Base-by-base conservation (phyloP, 2,797 vertebrate species). In the Zalophus californianus region DNA sequence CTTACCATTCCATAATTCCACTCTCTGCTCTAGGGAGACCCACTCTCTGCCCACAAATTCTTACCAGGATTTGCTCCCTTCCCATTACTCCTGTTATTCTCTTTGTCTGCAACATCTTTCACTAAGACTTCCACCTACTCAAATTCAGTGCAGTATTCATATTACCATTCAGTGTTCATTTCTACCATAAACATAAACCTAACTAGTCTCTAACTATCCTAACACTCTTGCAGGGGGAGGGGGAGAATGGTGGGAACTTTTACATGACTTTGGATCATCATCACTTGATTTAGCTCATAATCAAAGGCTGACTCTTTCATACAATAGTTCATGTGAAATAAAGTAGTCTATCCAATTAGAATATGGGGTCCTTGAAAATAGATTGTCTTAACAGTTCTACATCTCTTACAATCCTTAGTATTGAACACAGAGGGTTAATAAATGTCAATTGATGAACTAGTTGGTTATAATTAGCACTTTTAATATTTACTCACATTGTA, bases 211-310 rank as follows among this genome's bases (percentile, higher is more conserved):
- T 50, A 44, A 29, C 12, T 78, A 25, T 38, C 38, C 27, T 23
- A 44, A 21, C 32, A 48, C 7, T 73, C 8, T 48, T 10, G 44
- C 4, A 27, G n/a, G 64, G 32, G 15, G 7, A 64, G 44, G 8
- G 44, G 44, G 44, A 44, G 44, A 44, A 44, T 52, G 50, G 14
- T 14, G 54, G 54, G 18, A 94, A 91, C 20, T 41, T 92, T 52
- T 60, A 23, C 25, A 9, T 70, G 70, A 52, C 9, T 91, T 94
- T 68, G 8, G 54, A 13, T 79, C 41, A 83, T 95, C 35, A 35
- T 75, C 38, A 87, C 35, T 82, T 86, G 92, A 50, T 91, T 94
- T 82, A 78, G 27, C n/a, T 72, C 41, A 96, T 58, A 80, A 90
- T 84, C 92, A 82, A 86, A 38, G 92, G 25, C 13, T 88, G 38